Evolutionary conservation across 1,140 invertebrate species (phyloP), one percentile per base, ranked within the genome.

Genomic region (Micrasema longulum): DNA sequence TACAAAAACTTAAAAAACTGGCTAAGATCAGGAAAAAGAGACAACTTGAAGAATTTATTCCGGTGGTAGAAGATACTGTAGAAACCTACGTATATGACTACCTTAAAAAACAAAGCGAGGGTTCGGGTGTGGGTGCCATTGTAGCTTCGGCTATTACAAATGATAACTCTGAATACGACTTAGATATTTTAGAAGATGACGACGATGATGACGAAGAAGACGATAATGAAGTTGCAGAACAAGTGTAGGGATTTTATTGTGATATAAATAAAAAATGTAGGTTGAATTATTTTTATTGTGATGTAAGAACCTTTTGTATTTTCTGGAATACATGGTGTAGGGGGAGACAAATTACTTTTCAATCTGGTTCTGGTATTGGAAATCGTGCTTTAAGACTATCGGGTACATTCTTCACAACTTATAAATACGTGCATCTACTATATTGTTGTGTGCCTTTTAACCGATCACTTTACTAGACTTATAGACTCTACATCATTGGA

Each of bases 51-150:
- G 79, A 83, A 64, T 72, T 84, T 55, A 67, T 85, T 43, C 80
- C 81, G 2, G 80, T 84, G 22, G 79, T 80, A 47, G 81, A 83
- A 70, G 81, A 85, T 57, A 78, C 77, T 9, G 77, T 84, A 31
- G 82, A 84, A 69, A 79, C 81, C 45, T 80, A 78, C 53, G 78
- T 84, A 50, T 81, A 79, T 53, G 79, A 82, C 53, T 83, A 82
- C 71, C 78, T 83, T 23, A 79, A 81, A 69, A 77, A 74, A 3
- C 79, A 79, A 70, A 78, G 78, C 65, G 83, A 81, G 62, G 78
- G 79, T 10, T 80, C 80, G 7, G 78, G 80, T 55, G 76, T 82
- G 6, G 81, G 79, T 50, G 79, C 80, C 62, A 73, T 83, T 38
- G 78, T 81, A 71, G 80, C 81, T 22, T 78, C 82, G 74, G 80